Evolutionary conservation across 2,888 invertebrate species (phyloP), one percentile per base, ranked within the genome.

Genomic region (Drosophila macrospina): DNA sequence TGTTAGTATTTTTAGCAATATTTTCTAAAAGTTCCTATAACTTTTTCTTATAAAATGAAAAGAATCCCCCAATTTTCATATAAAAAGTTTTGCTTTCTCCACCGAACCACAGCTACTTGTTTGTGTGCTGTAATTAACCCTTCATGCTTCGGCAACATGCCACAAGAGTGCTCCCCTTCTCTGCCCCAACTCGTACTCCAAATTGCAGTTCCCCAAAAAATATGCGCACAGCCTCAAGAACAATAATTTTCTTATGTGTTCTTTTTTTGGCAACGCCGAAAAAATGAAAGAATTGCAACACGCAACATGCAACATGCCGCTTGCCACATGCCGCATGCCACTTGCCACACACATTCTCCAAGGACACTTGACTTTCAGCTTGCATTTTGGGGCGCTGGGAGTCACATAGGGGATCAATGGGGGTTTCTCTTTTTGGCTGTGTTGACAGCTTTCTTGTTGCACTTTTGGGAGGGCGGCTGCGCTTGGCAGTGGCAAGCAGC

Each of bases 331-430:
- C 64, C 73, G 34, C 34, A 50, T 50, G 36, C 36, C 50, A 50
- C 47, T 47, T 47, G 47, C 52, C 44, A 44, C 55, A 66, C 63
- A 86, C 79, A 82, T 82, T 88, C 89, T 90, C 91, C 74, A 84
- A 90, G 90, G 90, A 90, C 89, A 88, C 91, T 90, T 89, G 83
- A 89, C 90, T 89, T 81, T 77, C 69, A 45, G 73, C 71, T 69
- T 74, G 79, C 63, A 54, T 54, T 64, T 76, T 70, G 56, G 75
- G 55, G 75, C 20, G 47, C 62, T 69, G 56, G 41, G 64, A 54
- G 44, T 26, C 13, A 42, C 54, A n/a, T 4, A 34, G 15, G 32
- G 15, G 30, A 4, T 6, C n/a, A 13, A n/a, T 13, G n/a, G 41
- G 45, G 37, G 41, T 47, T 30, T 34, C 39, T 45, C 68, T 42